Evolutionary conservation across 2,797 vertebrate species (phyloP), one percentile per base, ranked within the genome.

Genomic region (Remorina albescens): DNA sequence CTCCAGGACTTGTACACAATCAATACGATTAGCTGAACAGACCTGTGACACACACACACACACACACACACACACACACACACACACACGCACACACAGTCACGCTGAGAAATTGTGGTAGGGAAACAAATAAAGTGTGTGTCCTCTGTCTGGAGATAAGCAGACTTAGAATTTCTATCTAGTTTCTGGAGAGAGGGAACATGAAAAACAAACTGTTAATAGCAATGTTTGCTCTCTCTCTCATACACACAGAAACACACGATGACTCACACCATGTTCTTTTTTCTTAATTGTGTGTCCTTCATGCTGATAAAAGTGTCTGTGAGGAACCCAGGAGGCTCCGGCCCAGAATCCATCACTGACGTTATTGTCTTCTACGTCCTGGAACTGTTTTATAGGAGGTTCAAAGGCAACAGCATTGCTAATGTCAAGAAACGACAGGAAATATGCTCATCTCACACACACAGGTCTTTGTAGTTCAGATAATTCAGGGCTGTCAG

Each of bases 301-400:
- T 80, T 71, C 54, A 49, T 36, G 78, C 71, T 74, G 82, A 87
- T 80, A 81, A 82, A 77, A 75, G 69, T 66, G 69, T 18, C 50
- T n/a, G 66, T 56, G 59, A 73, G 39, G 72, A 57, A 9, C 63
- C 54, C 15, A 2, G n/a, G 55, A 65, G 58, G 61, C 1, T 1
- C 42, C 1, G 49, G 21, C 26, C 42, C 65, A 51, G 77, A 76
- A 83, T 85, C 71, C 74, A 83, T 85, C 82, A 76, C 55, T 66
- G 71, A 56, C 80, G 71, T 79, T 76, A 83, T 63, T 42, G 11
- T 49, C 56, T 15, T 41, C 25, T 2, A 23, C 76, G 80, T 77
- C 58, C 81, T 83, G 62, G 75, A 76, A 74, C 2, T 9, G 36
- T 78, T 47, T 71, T 72, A 83, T 59, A 74, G 69, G 68, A 44